phyloP scores from a whole-genome alignment of 2,113 vertebrate species.

The Murina feae region DNA sequence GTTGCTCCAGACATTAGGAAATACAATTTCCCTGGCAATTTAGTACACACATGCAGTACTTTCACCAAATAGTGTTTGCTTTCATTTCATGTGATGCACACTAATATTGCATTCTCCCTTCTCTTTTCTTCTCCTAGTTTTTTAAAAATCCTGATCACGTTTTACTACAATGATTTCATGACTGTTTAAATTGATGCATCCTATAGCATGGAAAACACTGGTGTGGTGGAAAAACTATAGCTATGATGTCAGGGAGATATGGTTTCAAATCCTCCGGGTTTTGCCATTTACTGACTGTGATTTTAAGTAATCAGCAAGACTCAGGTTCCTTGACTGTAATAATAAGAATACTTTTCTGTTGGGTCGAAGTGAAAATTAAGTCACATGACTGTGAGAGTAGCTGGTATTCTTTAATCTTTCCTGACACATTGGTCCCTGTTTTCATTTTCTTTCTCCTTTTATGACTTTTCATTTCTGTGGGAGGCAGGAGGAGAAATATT shows the following conservation, averaged over 20 bases:
- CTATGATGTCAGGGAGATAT: background rate
- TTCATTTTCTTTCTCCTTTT: background rate
- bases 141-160: background rate
- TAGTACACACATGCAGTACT: background rate
- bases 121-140: background rate
- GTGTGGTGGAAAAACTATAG: background rate
- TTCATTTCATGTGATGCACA: background rate
- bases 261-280: background rate
- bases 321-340: background rate
- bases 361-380: background rate
- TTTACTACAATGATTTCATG: background rate
- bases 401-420: background rate
- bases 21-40: conserved; percentile 25
- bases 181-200: background rate
- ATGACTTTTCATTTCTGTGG: background rate
- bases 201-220: background rate
- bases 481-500: background rate
- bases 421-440: background rate
- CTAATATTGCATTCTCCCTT: background rate
- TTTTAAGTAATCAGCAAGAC: background rate
- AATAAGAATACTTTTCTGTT: background rate
- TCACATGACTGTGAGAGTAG: background rate
- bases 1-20: background rate
- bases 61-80: background rate
- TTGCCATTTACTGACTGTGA: background rate